Conservation (phyloP, 2,888 invertebrate genomes). For the Griposia aprilina region DNA sequence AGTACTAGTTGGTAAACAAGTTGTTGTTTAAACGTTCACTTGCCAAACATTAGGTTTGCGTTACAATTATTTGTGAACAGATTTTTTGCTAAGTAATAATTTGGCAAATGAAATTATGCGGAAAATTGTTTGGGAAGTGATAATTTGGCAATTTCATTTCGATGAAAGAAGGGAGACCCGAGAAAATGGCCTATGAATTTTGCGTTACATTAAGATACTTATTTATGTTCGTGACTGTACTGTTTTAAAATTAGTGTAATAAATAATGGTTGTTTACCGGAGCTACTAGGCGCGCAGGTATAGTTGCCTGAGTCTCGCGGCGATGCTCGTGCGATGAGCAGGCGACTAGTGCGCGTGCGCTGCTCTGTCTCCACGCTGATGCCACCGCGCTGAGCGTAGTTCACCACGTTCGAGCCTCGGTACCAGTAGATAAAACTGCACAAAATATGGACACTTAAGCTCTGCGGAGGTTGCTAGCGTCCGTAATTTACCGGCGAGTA, state of each 20-base stretch:
- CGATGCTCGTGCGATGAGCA: conserved; percentile 96
- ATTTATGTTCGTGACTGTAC: background rate
- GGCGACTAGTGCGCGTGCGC: conserved; percentile 95
- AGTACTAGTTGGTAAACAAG: no score
- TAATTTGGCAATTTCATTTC: no score
- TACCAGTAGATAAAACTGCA: conserved; percentile 95
- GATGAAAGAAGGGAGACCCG: no score
- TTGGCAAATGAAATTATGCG: no score
- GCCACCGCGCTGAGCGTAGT: conserved; percentile 96
- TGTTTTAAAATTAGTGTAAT: conserved; percentile 1
- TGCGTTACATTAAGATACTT: background rate
- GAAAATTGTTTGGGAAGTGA: no score
- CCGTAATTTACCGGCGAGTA: background rate
- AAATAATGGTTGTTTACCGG: conserved; percentile 84
- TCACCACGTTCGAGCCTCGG: conserved; percentile 95
- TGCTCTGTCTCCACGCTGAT: conserved; percentile 97
- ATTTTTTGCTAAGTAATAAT: no score
- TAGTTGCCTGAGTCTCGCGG: conserved; percentile 97
- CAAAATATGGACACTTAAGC: conserved; percentile 6
- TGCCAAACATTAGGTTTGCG: no score
- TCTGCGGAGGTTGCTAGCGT: background rate
- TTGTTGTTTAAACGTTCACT: no score
- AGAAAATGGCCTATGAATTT: background rate
- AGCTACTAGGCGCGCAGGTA: conserved; percentile 96
- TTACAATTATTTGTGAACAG: no score